Base-by-base conservation (phyloP, 2,888 invertebrate species). In the Atrina japonica region DNA sequence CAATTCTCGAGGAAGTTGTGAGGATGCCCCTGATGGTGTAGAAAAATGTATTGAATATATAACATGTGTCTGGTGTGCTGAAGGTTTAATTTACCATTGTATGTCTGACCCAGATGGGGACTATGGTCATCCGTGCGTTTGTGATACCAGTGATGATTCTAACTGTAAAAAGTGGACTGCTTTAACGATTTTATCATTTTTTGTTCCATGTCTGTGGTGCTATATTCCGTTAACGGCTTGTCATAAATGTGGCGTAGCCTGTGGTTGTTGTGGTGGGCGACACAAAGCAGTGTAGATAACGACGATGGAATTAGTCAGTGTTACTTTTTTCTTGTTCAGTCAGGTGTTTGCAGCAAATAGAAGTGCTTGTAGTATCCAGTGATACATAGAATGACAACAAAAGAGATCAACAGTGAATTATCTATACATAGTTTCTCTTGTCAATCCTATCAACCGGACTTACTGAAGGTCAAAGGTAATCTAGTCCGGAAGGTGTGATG, bases 141-240 rank as follows among this genome's bases (percentile, higher is more conserved):
- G 96, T 91, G 93, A 91, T 27, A 91, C 93, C 35, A 92, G 82
- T n/a, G 91, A 90, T 69, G 81, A 85, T 66, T 83, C 85, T 63
- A 88, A 88, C 77, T 86, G 88, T 70, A 95, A 95, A 84, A 93
- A 96, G 92, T 97, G 97, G 97, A 90, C 95, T 78, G 95, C 96
- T 68, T 92, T 98, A 81, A 94, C 96, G 30, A 92, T 97, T 74
- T 93, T 98, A 65, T 96, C 96, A 71, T 91, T 97, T 78, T 92
- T 97, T 83, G 95, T 97, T 87, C 98, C 98, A 81, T 98, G 98
- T 91, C 93, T 98, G 85, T 98, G 97, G 93, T 95, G 96, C 92
- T 98, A 98, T 92, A 94, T 95, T 85, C 96, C 97, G 71, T 93
- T 97, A 77, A 94, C 94, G 84, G 94, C 95, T 83, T 94, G 95